Evolutionary conservation across 1,140 invertebrate species (phyloP), one percentile per base, ranked within the genome.

Genomic region (Chelonus insularis): DNA sequence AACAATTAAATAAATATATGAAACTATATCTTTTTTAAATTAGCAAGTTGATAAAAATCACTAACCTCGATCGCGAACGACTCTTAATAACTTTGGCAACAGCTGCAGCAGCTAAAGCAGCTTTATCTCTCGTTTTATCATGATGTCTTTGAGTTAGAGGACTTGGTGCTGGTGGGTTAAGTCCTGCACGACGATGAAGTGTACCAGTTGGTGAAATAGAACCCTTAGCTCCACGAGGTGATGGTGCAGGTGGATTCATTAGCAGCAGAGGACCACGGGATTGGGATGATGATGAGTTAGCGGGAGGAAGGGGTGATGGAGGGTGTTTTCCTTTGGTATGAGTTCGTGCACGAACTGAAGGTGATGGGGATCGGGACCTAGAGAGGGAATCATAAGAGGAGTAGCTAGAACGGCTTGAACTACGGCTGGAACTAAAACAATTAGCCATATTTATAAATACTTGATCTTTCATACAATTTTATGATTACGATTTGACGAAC

Each of bases 241-340:
- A 82, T 52, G 87, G 87, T 66, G 87, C 87, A 1, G 87, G 87
- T 57, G 87, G 87, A 76, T 88, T 88, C 87, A 89, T 89, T n/a
- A n/a, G n/a, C 43, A 88, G 72, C 67, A 86, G 85, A 0, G 86
- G 86, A 16, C 86, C 77, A 29, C 71, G 75, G 20, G 66, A 57
- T 39, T 72, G 66, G 29, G 74, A 52, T 36, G 72, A 54, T 45
- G 70, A 43, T 21, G 68, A 54, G 48, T 64, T 54, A 3, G 62
- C 51, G 36, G 72, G 62, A 45, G 72, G 69, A 41, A 74, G 78
- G 11, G 79, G 66, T 20, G 74, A 74, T 8, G 71, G 45, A 45
- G 74, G 72, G 45, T 71, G 64, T 66, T 79, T 81, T 37, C 70
- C 71, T 71, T 77, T 78, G 51, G 72, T 65, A 48, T 70, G 65